A percentile compares a stretch with the other conserved stretches of the same genome.
Evolutionary conservation across 1,140 invertebrate genomes (phyloP).

Genomic region (Reticulitermes speratus): DNA sequence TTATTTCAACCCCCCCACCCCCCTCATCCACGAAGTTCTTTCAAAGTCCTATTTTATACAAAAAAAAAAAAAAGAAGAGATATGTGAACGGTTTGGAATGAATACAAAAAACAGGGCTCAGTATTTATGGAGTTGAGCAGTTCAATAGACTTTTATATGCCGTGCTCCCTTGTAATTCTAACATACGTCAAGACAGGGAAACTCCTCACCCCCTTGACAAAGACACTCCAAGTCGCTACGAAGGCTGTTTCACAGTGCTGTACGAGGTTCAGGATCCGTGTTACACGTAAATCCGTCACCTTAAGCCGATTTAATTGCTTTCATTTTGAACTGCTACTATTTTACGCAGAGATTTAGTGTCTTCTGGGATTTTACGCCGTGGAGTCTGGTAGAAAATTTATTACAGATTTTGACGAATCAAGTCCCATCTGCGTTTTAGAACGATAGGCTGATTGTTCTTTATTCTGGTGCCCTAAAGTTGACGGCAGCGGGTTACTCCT

Average conservation of each 20-base stretch:
- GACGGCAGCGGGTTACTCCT: too few species aligned
- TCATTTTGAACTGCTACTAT: too few species aligned
- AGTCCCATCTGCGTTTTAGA: too few species aligned
- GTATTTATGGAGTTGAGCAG: slow-evolving; percentile 10
- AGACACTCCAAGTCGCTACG: neutral
- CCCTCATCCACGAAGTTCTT: neutral
- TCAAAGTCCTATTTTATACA: slow-evolving; percentile 11
- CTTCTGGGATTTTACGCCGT: too few species aligned
- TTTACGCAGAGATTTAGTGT: too few species aligned
- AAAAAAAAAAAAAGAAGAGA: neutral
- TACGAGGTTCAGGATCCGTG: neutral
- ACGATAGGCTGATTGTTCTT: too few species aligned
- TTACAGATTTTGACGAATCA: too few species aligned
- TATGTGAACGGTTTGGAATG: neutral
- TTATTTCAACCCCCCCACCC: neutral
- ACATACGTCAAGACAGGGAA: neutral
- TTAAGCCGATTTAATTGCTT: too few species aligned
- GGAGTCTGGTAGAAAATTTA: too few species aligned
- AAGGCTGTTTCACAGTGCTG: neutral
- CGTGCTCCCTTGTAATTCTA: neutral
- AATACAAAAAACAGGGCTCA: neutral
- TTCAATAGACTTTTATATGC: slow-evolving; percentile 17
- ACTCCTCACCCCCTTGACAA: neutral
- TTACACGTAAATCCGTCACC: too few species aligned
- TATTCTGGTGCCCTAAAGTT: too few species aligned